Conservation (phyloP, 2,113 vertebrate species). For the Motacilla alba region DNA sequence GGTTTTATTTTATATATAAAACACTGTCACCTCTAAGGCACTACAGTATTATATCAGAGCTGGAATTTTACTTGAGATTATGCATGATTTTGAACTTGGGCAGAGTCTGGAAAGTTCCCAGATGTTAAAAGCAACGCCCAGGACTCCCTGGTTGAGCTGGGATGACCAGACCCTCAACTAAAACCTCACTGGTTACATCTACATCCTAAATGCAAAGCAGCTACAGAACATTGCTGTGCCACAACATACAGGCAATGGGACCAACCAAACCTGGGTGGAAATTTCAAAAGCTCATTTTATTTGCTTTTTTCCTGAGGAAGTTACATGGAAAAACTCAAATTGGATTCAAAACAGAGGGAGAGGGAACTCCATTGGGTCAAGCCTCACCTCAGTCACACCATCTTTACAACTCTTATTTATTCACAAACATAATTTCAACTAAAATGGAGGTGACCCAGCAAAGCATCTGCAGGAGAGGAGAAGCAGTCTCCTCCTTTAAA, state of each 20-base stretch:
- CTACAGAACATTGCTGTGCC: not conserved
- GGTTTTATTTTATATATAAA: not conserved
- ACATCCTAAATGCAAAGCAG: not conserved
- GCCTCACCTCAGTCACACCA: not conserved
- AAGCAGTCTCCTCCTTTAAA: not conserved
- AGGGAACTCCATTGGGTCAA: not conserved
- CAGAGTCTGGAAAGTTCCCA: not conserved
- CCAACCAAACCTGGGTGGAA: not conserved
- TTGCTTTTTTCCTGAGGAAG: not conserved
- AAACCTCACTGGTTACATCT: not conserved
- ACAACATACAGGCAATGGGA: accelerated
- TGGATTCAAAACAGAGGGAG: not conserved
- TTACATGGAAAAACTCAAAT: not conserved
- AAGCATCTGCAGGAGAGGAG: not conserved
- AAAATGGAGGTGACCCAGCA: not conserved
- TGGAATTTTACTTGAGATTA: not conserved
- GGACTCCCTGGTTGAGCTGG: not conserved
- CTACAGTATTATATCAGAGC: not conserved
- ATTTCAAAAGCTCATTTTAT: not conserved
- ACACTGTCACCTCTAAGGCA: not conserved
- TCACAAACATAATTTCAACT: not conserved
- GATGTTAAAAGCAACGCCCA: not conserved
- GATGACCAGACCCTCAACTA: not conserved
- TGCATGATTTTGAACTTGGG: accelerated
- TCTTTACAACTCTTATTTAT: not conserved